Evolutionary conservation across 2,797 vertebrate species (phyloP).

Genomic region (Melanotaenia parkinsoni): DNA sequence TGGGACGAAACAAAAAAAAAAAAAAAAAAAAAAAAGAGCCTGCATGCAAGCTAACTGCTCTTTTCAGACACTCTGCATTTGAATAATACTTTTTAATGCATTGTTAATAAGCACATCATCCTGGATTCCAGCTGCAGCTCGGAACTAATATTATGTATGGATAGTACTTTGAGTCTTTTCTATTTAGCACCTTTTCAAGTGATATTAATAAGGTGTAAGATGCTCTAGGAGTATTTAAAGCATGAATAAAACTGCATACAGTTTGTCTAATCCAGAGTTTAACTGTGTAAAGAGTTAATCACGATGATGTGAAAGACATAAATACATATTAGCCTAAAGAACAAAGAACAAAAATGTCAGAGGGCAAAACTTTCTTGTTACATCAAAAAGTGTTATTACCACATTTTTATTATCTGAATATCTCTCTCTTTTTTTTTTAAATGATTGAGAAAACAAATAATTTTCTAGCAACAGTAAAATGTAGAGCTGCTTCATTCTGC

Average conservation of each 20-base stretch:
- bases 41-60: not conserved
- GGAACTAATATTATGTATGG: not conserved
- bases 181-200: not conserved
- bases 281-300: not conserved
- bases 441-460: too few species aligned
- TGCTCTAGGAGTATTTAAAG: not conserved
- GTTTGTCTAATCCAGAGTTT: not conserved
- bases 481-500: too few species aligned
- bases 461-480: too few species aligned
- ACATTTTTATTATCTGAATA: too few species aligned
- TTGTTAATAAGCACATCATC: not conserved
- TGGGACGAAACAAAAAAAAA: too few species aligned
- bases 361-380: too few species aligned
- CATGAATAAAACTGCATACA: not conserved
- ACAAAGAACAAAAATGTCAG: too few species aligned
- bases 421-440: too few species aligned
- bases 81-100: not conserved
- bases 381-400: too few species aligned
- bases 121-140: not conserved
- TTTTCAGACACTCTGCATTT: not conserved
- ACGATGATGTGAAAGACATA: not conserved
- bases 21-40: not conserved
- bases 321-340: not conserved
- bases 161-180: not conserved
- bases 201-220: not conserved